Evolutionary conservation across 2,113 vertebrate genomes (phyloP).

Genomic region (Tricholaema leucomelas): DNA sequence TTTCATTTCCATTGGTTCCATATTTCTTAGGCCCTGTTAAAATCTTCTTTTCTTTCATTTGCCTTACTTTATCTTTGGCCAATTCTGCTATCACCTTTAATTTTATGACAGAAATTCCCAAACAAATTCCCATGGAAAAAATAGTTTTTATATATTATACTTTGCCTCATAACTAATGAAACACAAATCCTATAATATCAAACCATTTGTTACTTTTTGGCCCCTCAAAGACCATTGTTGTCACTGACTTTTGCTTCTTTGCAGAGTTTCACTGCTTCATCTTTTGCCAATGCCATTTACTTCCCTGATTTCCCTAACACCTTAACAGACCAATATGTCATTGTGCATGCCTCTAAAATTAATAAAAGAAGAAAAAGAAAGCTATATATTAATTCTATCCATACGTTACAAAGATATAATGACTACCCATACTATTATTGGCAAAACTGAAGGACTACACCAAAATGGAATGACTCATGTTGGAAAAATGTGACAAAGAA

Average conservation of each 20-base stretch:
- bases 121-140: background rate
- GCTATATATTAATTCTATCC: background rate
- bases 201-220: background rate
- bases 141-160: background rate
- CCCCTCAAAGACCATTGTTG: background rate
- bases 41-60: background rate
- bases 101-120: background rate
- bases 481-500: background rate
- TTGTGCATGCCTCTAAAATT: background rate
- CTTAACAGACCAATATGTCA: background rate
- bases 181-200: background rate
- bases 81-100: background rate
- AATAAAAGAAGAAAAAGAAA: background rate
- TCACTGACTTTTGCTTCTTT: background rate
- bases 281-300: background rate
- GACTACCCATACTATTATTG: background rate
- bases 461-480: background rate
- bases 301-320: background rate
- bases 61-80: background rate
- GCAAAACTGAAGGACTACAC: background rate
- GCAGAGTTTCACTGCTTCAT: background rate
- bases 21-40: background rate
- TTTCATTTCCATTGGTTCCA: background rate
- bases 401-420: background rate
- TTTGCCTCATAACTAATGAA: background rate